phyloP scores from a whole-genome alignment of 1,140 invertebrate genomes.

The Zaprionus camerounensis region DNA sequence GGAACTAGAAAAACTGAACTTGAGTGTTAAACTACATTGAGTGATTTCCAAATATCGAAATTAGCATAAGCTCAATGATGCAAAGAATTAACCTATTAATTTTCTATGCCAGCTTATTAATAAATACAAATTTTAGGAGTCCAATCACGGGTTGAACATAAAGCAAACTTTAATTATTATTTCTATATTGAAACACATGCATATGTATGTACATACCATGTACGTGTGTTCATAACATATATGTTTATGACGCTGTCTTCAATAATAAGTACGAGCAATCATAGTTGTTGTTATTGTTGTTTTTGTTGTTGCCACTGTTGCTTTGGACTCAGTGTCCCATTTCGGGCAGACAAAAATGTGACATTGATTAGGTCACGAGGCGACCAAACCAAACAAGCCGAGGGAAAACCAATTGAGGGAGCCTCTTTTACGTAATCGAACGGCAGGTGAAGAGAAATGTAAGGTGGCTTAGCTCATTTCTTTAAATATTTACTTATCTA shows the following conservation, averaged over 20 bases:
- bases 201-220: constrained; percentile 3
- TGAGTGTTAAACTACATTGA: constrained; percentile 28
- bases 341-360: constrained; percentile 34
- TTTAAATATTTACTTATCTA: constrained; percentile 40
- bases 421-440: constrained; percentile 44
- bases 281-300: constrained; percentile 5
- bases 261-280: constrained; percentile 45
- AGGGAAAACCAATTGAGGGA: constrained; percentile 34
- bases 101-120: constrained; percentile 28
- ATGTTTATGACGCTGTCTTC: constrained; percentile 39
- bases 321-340: constrained; percentile 24
- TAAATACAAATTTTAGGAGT: constrained; percentile 33
- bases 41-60: constrained; percentile 31
- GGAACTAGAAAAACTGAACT: neutral
- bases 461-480: constrained; percentile 34
- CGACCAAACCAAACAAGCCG: constrained; percentile 15
- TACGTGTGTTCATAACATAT: constrained; percentile 3
- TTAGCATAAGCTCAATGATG: constrained; percentile 49
- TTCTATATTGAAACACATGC: constrained; percentile 36
- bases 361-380: constrained; percentile 41
- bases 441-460: constrained; percentile 26
- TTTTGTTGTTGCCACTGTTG: constrained; percentile 5
- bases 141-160: constrained; percentile 50
- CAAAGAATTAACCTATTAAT: constrained; percentile 38
- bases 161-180: constrained; percentile 58